Percentiles rank a stretch among this genome's conserved stretches.
Conservation (phyloP, 2,113 vertebrate species). For the Nerophis ophidion region DNA sequence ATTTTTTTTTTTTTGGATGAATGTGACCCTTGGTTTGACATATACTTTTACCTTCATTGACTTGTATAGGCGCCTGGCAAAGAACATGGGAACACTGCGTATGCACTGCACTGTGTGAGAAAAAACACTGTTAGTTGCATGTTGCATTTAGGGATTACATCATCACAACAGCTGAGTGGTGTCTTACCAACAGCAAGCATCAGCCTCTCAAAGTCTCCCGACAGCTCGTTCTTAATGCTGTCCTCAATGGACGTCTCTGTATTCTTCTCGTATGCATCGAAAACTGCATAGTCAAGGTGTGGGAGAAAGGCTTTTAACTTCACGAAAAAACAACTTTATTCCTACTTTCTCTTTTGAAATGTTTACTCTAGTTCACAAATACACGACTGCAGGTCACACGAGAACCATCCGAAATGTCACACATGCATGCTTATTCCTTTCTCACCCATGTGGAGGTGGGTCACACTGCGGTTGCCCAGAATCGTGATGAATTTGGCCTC, state of each 20-base stretch:
- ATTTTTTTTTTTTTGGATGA: too few species aligned
- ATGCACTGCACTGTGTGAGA: slow-evolving; percentile 80
- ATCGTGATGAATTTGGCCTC: slow-evolving; percentile 95
- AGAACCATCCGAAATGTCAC: slow-evolving; percentile 16
- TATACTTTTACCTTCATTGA: slow-evolving; percentile 87
- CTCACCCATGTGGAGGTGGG: slow-evolving; percentile 86
- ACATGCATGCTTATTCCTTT: slow-evolving; percentile 9
- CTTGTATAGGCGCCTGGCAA: slow-evolving; percentile 87
- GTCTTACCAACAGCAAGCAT: slow-evolving; percentile 91
- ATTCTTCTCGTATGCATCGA: slow-evolving; percentile 87
- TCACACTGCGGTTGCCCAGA: slow-evolving; percentile 86
- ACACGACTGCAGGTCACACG: background rate
- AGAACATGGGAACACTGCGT: slow-evolving; percentile 85
- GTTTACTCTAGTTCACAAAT: background rate
- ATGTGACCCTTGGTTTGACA: background rate
- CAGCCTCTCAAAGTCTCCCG: slow-evolving; percentile 91
- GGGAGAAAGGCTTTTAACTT: too few species aligned
- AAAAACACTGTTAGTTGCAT: background rate
- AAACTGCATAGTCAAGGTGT: slow-evolving; percentile 69
- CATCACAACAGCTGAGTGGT: background rate
- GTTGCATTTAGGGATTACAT: background rate
- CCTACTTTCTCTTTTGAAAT: too few species aligned
- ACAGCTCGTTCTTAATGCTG: slow-evolving; percentile 89
- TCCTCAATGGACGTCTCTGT: slow-evolving; percentile 84
- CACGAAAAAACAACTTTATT: too few species aligned